These are phyloP conservation scores for Macrophya annulata DNA, from an alignment of 2,888 invertebrate species.

Conservation along the genomic window DNA sequence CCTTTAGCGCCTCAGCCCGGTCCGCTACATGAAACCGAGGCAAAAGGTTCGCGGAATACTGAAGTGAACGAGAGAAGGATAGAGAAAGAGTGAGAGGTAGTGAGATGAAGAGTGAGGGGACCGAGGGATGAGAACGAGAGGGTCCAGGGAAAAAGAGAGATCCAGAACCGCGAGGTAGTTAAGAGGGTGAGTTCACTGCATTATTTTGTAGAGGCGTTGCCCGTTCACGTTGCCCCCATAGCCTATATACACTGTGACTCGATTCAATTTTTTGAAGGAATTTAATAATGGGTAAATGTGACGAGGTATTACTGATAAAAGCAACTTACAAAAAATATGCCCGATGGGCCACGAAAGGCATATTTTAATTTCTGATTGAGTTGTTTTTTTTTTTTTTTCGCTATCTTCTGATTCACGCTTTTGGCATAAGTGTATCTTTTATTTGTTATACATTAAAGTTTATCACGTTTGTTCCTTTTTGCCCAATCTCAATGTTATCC, in stretches of 20 bases:
- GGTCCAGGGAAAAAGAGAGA: background rate
- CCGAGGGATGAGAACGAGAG: background rate
- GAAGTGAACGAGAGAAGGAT: background rate
- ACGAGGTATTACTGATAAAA: background rate
- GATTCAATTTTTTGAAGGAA: slow-evolving; percentile 6
- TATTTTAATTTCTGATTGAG: too few species aligned
- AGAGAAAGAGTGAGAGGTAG: background rate
- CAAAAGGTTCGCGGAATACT: slow-evolving; percentile 9
- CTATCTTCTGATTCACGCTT: too few species aligned
- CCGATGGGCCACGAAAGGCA: too few species aligned
- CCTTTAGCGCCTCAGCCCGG: background rate
- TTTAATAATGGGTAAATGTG: background rate
- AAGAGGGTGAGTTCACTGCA: slow-evolving; percentile 42
- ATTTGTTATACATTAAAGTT: too few species aligned
- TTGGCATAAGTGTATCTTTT: too few species aligned
- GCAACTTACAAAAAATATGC: background rate
- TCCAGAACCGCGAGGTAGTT: background rate
- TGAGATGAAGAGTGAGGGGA: background rate
- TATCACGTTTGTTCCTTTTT: too few species aligned
- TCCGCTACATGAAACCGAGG: slow-evolving; percentile 11
- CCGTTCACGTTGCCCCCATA: background rate
- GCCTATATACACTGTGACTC: background rate
- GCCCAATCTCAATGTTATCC: too few species aligned
- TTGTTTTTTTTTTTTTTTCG: too few species aligned
- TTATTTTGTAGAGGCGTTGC: slow-evolving; percentile 44